A percentile compares a stretch with the other conserved stretches of the same genome.
Conservation (phyloP, 1,140 invertebrate genomes). For the Tetramorium parvispinum region DNA sequence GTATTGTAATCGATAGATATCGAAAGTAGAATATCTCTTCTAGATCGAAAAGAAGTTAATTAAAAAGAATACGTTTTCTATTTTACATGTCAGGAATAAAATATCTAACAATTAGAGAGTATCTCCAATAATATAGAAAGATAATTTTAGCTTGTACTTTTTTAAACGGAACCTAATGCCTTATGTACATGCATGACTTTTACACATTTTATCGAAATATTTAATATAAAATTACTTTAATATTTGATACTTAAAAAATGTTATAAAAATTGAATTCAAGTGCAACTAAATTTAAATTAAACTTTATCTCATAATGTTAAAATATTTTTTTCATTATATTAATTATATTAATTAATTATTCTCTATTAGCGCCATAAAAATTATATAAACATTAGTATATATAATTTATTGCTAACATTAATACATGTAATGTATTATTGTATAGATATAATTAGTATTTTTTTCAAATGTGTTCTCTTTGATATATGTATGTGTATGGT, state of each 20-base stretch:
- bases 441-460: neutral
- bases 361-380: neutral
- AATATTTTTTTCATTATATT: slow-evolving; percentile 1
- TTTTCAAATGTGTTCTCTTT: neutral
- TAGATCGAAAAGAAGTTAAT: neutral
- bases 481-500: neutral
- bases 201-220: neutral
- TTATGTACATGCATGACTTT: neutral
- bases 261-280: neutral
- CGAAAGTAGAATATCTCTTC: neutral
- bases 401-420: neutral
- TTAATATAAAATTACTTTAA: neutral
- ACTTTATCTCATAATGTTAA: neutral
- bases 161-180: neutral
- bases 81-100: neutral
- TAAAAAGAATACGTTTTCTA: neutral
- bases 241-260: neutral
- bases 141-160: slow-evolving; percentile 8
- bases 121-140: neutral
- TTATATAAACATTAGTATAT: neutral
- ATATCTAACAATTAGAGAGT: neutral
- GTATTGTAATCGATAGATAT: neutral
- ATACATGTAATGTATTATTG: neutral
- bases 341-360: slow-evolving; percentile 22
- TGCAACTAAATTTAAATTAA: neutral